Percentiles rank a stretch among this genome's conserved stretches.
These are phyloP conservation scores for Drosophila bifasciata DNA, from an alignment of 1,140 invertebrate species.

Conservation along the genomic window DNA sequence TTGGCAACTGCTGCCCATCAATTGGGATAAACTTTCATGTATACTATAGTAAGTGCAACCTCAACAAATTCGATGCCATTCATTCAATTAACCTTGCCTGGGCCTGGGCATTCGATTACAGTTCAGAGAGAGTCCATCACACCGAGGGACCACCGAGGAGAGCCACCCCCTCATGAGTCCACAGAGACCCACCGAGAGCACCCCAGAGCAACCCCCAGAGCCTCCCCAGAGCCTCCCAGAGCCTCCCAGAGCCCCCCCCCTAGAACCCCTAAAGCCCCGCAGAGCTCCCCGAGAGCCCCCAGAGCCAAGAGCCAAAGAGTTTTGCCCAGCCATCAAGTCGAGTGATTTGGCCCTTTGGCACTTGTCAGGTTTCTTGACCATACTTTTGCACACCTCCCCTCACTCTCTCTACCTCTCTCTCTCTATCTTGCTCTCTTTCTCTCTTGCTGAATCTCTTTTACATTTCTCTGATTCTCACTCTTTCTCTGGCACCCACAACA, in stretches of 20 bases:
- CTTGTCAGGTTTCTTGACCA: slow-evolving; percentile 58
- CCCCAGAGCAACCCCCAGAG: too few species aligned
- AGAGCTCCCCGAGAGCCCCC: too few species aligned
- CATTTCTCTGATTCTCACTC: slow-evolving; percentile 29
- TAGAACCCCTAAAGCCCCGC: too few species aligned
- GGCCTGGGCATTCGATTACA: slow-evolving; percentile 47
- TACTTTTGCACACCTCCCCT: slow-evolving; percentile 12
- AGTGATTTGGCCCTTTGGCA: slow-evolving; percentile 17
- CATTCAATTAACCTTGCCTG: slow-evolving; percentile 70
- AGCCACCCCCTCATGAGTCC: too few species aligned
- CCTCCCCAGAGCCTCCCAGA: too few species aligned
- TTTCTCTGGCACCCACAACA: slow-evolving; percentile 16
- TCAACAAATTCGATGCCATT: slow-evolving; percentile 32
- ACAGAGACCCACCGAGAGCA: too few species aligned
- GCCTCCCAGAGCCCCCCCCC: too few species aligned
- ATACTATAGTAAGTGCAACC: too few species aligned
- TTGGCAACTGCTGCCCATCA: slow-evolving; percentile 3
- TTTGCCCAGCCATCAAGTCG: slow-evolving; percentile 23
- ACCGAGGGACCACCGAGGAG: too few species aligned
- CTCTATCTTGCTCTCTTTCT: too few species aligned
- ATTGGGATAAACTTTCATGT: slow-evolving; percentile 15
- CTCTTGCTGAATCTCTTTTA: slow-evolving; percentile 3
- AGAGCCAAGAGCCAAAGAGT: too few species aligned
- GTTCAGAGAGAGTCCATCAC: slow-evolving; percentile 51
- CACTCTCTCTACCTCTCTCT: neutral